Evolutionary conservation across 1,140 invertebrate genomes (phyloP).

Genomic region (Holotrichia oblita): DNA sequence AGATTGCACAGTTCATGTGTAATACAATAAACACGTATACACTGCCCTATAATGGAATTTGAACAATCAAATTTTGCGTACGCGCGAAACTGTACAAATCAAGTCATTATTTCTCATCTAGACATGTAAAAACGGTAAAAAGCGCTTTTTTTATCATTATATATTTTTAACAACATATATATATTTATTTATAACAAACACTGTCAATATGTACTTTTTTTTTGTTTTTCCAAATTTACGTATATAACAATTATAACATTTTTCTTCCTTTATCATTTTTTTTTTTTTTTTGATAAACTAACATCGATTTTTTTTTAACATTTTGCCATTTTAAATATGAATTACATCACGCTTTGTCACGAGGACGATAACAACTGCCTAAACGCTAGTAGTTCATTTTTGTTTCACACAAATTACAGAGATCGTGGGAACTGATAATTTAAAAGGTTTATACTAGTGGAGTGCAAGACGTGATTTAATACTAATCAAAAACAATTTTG

Average conservation of each 20-base stretch:
- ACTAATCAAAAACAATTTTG: no score
- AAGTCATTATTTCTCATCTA: background rate
- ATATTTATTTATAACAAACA: no score
- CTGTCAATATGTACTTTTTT: background rate
- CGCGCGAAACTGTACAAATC: background rate
- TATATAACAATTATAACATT: conserved; percentile 6
- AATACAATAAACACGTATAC: no score
- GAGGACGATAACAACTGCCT: background rate
- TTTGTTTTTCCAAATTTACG: background rate
- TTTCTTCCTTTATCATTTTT: no score
- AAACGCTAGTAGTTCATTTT: background rate
- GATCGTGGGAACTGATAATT: no score
- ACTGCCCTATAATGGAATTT: no score
- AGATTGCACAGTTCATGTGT: no score
- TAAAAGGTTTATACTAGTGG: no score
- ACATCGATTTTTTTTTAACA: background rate
- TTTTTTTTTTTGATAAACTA: no score
- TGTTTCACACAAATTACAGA: no score
- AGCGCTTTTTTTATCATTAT: background rate
- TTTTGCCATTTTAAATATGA: background rate
- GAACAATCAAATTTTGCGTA: background rate
- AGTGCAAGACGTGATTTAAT: no score
- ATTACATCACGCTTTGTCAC: background rate
- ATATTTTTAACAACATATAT: background rate
- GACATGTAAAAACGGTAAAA: background rate